phyloP scores from a whole-genome alignment of 2,113 vertebrate genomes.

The Aythya baeri region DNA sequence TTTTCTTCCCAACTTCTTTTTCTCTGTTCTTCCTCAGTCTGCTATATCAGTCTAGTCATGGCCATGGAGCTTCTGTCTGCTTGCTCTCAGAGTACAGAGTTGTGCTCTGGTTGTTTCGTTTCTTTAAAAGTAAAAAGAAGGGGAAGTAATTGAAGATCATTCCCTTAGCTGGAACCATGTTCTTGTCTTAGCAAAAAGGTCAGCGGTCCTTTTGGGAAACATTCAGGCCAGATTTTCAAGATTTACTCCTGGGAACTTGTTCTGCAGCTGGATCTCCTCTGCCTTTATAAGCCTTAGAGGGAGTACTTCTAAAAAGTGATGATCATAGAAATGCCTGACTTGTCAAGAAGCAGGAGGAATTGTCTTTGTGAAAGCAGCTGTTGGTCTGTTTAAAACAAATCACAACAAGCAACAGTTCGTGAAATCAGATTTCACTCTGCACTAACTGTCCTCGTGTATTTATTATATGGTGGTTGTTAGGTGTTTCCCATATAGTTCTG shows the following conservation, averaged over 20 bases:
- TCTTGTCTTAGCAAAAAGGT: neutral
- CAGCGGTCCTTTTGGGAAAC: neutral
- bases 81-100: neutral
- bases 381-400: neutral
- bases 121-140: neutral
- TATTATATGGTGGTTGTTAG: neutral
- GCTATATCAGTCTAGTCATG: neutral
- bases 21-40: neutral
- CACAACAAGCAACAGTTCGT: neutral
- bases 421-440: conserved; percentile 8
- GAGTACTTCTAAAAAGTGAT: neutral
- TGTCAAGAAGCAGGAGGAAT: neutral
- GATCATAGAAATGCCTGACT: neutral
- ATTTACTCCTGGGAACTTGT: neutral
- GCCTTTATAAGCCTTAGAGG: neutral
- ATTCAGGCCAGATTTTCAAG: neutral
- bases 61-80: neutral
- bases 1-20: neutral
- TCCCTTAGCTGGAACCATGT: neutral
- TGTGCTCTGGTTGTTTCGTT: neutral
- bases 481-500: neutral
- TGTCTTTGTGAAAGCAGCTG: conserved; percentile 7
- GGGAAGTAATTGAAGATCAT: neutral
- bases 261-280: neutral
- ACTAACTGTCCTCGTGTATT: neutral